Conservation (phyloP, 2,797 vertebrate genomes). For the Merluccius polli region DNA sequence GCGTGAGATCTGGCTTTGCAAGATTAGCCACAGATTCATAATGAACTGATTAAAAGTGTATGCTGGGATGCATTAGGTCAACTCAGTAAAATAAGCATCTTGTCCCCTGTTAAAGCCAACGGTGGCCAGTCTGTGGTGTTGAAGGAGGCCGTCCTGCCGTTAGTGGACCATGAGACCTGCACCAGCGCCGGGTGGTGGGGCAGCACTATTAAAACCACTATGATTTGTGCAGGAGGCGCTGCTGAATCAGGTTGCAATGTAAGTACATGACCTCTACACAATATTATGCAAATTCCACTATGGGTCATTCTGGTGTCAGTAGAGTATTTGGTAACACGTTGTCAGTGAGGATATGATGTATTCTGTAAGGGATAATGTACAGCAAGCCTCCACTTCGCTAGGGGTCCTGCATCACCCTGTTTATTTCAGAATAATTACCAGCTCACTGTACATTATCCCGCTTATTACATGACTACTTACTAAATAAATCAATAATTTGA, state of each 20-base stretch:
- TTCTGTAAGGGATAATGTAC: too few relatives aligned
- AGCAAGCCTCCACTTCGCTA: too few relatives aligned
- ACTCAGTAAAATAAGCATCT: background rate
- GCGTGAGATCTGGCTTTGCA: background rate
- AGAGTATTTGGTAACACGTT: background rate
- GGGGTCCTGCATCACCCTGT: too few relatives aligned
- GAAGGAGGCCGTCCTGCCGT: constrained; percentile 77
- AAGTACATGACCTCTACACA: constrained; percentile 23
- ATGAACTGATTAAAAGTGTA: background rate
- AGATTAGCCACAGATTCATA: background rate
- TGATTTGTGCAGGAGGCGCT: constrained; percentile 81
- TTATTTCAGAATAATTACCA: too few relatives aligned
- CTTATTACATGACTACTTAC: too few relatives aligned
- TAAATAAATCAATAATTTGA: too few relatives aligned
- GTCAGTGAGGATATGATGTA: background rate
- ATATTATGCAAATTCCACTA: background rate
- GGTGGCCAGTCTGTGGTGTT: constrained; percentile 70
- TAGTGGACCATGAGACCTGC: constrained; percentile 71
- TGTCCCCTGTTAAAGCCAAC: constrained; percentile 57
- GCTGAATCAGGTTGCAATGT: constrained; percentile 78
- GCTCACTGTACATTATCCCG: too few relatives aligned
- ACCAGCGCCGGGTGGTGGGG: constrained; percentile 75
- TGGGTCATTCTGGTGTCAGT: background rate
- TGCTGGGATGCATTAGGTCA: background rate
- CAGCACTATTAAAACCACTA: constrained; percentile 66